These are phyloP conservation scores for Augochlorella aurata DNA, from an alignment of 2,888 invertebrate genomes.

Conservation along the genomic window DNA sequence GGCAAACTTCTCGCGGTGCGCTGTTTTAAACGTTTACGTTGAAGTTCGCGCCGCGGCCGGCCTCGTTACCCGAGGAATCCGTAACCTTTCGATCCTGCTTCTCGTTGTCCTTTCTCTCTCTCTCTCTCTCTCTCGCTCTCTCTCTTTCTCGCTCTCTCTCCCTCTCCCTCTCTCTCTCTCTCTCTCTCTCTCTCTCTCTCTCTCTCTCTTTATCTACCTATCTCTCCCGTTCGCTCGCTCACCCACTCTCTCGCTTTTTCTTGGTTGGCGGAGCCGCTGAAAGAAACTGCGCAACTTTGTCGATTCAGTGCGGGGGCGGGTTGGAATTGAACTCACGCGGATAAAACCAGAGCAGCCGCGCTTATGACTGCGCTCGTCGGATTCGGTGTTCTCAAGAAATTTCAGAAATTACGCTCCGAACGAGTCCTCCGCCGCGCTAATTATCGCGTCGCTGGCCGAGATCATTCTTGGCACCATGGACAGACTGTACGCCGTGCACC, in stretches of 20 bases:
- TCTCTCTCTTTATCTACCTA: background rate
- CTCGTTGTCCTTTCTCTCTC: no score
- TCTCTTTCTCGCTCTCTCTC: no score
- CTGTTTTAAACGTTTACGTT: conserved; percentile 65
- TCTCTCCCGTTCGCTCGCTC: no score
- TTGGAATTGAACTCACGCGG: background rate
- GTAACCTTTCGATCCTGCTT: conserved; percentile 2
- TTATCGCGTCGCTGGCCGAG: no score
- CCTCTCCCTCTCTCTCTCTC: no score
- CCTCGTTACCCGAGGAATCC: conserved; percentile 30
- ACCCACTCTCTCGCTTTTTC: background rate
- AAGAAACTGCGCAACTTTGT: conserved; percentile 16
- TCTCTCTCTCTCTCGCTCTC: no score
- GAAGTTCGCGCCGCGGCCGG: conserved; percentile 48
- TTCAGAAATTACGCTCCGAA: no score
- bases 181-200: background rate
- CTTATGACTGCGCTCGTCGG: background rate
- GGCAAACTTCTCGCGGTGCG: conserved; percentile 62
- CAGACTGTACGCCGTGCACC: no score
- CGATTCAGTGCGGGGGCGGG: no score
- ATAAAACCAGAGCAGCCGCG: background rate
- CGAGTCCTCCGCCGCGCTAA: no score
- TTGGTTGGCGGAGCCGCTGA: background rate
- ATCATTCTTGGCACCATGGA: no score
- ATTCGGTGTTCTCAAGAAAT: background rate